Evolutionary conservation across 2,888 invertebrate species (phyloP).

Genomic region (Ceraclea dissimilis): DNA sequence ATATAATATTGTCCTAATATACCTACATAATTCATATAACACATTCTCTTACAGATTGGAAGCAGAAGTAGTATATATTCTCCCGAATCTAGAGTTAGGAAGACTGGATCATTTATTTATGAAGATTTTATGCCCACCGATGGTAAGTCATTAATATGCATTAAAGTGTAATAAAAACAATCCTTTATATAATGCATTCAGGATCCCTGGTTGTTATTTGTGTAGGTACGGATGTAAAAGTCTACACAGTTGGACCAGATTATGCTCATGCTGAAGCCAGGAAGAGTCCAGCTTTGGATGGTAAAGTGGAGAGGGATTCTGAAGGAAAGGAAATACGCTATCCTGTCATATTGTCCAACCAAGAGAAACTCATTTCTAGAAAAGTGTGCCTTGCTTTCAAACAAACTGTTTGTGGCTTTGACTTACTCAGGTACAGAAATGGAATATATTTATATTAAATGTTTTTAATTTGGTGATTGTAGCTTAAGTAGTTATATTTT

Average conservation of each 20-base stretch:
- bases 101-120: conserved; percentile 97
- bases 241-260: conserved; percentile 98
- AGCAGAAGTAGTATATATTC: conserved; percentile 98
- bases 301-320: conserved; percentile 95
- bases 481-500: too few species aligned
- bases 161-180: too few species aligned
- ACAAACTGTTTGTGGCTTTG: conserved; percentile 99
- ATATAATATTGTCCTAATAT: background rate
- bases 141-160: conserved; percentile 52
- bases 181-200: too few species aligned
- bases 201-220: too few species aligned
- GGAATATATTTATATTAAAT: background rate
- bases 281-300: conserved; percentile 96
- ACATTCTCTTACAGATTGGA: conserved; percentile 63
- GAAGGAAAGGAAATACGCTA: conserved; percentile 98
- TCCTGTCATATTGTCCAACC: conserved; percentile 94
- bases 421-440: conserved; percentile 66
- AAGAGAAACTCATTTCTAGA: conserved; percentile 94
- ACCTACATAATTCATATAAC: background rate
- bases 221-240: conserved; percentile 65
- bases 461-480: too few species aligned
- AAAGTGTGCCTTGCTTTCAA: conserved; percentile 95
- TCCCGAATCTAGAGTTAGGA: conserved; percentile 90
- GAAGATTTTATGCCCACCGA: conserved; percentile 99
- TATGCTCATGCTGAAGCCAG: conserved; percentile 99